Evolutionary conservation across 2,888 invertebrate species (phyloP), one percentile per base, ranked within the genome.

Genomic region (Iphiclides podalirius): DNA sequence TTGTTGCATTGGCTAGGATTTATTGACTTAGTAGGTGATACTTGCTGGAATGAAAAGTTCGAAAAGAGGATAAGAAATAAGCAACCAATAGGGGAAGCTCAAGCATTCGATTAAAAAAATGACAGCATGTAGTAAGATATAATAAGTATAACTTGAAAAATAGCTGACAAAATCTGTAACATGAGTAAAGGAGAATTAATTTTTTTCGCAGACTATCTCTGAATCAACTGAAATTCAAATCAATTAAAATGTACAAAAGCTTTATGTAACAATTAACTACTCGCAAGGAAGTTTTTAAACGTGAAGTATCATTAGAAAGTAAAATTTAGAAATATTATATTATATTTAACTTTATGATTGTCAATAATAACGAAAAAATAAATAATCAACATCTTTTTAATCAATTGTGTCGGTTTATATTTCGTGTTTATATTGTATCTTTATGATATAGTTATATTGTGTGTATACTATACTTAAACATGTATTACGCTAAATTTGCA

Each of bases 11-110:
- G 76, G 71, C 80, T 83, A 86, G 72, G 75, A 69, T 83, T 87
- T 83, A 87, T 82, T 83, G 87, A 85, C 86, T 88, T 88, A 87
- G 85, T 79, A 78, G 88, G 87, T 81, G 88, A 87, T 63, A 87
- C 73, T 80, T 79, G 87, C 87, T 87, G 88, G 67, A 88, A 88
- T 86, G 77, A 87, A 87, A 87, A 77, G 76, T 79, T 79, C 72
- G 67, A 58, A 65, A 77, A 74, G 3, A 26, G 76, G 72, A 72
- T 83, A 84, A 84, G 75, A 79, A 72, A 65, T 59, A 72, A 83
- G 83, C 83, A 73, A 75, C 68, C 71, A 64, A 72, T 59, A 72
- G 67, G 64, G 64, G 66, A 67, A 58, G 64, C 61, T 58, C 57
- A 72, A 74, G 72, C 74, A 70, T 71, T 73, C 71, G 62, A 62